phyloP scores from a whole-genome alignment of 2,113 vertebrate species.

The Alligator mississippiensis region DNA sequence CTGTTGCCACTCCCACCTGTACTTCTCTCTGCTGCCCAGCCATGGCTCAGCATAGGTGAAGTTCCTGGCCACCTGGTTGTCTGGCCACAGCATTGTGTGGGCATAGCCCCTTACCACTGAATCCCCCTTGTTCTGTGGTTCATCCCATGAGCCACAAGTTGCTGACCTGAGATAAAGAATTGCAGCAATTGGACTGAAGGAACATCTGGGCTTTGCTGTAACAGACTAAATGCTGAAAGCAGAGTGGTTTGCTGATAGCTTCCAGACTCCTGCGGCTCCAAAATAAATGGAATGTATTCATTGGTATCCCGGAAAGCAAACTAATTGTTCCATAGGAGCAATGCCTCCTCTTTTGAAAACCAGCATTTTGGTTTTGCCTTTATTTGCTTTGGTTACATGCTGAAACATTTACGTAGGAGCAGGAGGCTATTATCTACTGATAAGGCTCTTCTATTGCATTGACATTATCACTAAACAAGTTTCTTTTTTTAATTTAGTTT shows the following conservation, averaged over 20 bases:
- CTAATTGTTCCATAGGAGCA: conserved; percentile 33
- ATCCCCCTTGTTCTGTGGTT: too few species aligned
- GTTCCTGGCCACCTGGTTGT: too few species aligned
- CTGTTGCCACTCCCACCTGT: too few species aligned
- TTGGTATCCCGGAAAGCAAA: conserved; percentile 6
- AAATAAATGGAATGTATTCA: neutral
- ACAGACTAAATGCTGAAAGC: too few species aligned
- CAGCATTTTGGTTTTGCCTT: conserved; percentile 13
- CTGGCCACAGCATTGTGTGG: too few species aligned
- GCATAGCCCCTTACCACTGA: too few species aligned
- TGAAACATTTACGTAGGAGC: conserved; percentile 49
- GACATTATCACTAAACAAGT: conserved; percentile 53
- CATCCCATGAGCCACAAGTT: too few species aligned
- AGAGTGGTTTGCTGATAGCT: neutral
- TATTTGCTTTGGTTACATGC: conserved; percentile 59
- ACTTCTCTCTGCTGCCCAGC: too few species aligned
- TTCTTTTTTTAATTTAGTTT: conserved; percentile 52
- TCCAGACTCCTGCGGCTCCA: neutral
- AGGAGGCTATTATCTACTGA: conserved; percentile 39
- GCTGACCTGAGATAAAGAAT: too few species aligned
- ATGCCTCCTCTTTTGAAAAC: conserved; percentile 52
- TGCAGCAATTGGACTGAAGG: too few species aligned
- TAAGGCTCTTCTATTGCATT: conserved; percentile 42
- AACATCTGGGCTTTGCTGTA: too few species aligned
- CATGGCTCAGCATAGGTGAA: too few species aligned